Evolutionary conservation across 1,140 invertebrate genomes (phyloP).

Genomic region (Scylla paramamosain): DNA sequence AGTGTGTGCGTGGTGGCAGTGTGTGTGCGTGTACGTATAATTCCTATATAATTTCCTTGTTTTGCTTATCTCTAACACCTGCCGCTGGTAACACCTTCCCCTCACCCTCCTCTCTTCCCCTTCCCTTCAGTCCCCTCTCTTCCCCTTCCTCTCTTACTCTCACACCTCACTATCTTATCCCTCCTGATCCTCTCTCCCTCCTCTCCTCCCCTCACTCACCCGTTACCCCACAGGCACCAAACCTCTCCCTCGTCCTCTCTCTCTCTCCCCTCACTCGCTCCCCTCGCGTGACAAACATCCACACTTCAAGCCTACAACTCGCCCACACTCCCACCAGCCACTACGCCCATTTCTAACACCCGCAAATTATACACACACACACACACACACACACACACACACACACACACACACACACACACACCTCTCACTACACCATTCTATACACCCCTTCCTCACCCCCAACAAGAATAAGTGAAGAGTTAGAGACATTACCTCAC

Average conservation of each 20-base stretch:
- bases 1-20: too few relatives aligned
- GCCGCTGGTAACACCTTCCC: not conserved
- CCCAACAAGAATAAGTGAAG: not conserved
- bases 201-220: not conserved
- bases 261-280: not conserved
- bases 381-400: not conserved
- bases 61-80: not conserved
- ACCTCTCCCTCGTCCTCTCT: not conserved
- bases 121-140: not conserved
- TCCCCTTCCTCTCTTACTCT: not conserved
- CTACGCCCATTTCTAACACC: conserved; percentile 10
- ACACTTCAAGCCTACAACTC: not conserved
- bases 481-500: not conserved
- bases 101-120: not conserved
- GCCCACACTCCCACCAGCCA: not conserved
- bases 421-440: not conserved
- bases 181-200: not conserved
- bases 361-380: conserved; percentile 12
- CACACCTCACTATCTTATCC: not conserved
- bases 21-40: not conserved
- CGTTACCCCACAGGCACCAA: not conserved
- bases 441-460: not conserved
- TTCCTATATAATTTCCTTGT: conserved; percentile 21
- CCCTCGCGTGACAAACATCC: not conserved
- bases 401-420: not conserved